These are phyloP conservation scores for Sarcophaga caerulescens DNA, from an alignment of 2,888 invertebrate genomes.

Conservation along the genomic window DNA sequence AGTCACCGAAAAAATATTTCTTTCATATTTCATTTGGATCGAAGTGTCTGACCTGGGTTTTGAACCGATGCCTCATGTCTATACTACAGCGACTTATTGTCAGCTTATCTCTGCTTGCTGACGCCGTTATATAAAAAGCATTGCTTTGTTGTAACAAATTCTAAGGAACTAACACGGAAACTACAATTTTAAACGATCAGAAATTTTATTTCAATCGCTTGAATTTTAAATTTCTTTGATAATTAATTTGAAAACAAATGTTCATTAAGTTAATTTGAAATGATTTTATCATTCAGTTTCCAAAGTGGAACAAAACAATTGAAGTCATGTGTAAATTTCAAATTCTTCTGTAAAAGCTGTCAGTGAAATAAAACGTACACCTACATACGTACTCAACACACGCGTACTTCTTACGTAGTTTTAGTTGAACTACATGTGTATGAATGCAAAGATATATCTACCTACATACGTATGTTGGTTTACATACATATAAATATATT, in stretches of 20 bases:
- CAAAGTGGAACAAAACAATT: background rate
- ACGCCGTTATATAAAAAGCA: no score
- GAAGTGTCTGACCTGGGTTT: no score
- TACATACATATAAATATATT: background rate
- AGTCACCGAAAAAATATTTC: no score
- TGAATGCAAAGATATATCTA: background rate
- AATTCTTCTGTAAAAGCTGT: background rate
- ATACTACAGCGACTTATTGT: no score
- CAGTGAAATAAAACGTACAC: background rate
- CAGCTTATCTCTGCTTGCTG: no score
- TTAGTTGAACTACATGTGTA: background rate
- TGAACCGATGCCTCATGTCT: no score
- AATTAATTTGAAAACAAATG: background rate
- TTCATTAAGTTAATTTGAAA: background rate
- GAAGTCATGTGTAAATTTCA: conserved; percentile 38
- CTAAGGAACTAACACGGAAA: no score
- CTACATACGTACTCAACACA: background rate
- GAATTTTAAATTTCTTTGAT: background rate
- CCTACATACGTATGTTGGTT: background rate
- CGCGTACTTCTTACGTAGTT: background rate
- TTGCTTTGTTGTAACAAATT: no score
- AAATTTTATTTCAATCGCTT: no score
- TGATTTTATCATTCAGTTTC: background rate
- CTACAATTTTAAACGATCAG: no score
- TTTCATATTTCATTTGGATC: no score